Base-by-base conservation (phyloP, 2,888 invertebrate species). In the Orchesellides sinensis region DNA sequence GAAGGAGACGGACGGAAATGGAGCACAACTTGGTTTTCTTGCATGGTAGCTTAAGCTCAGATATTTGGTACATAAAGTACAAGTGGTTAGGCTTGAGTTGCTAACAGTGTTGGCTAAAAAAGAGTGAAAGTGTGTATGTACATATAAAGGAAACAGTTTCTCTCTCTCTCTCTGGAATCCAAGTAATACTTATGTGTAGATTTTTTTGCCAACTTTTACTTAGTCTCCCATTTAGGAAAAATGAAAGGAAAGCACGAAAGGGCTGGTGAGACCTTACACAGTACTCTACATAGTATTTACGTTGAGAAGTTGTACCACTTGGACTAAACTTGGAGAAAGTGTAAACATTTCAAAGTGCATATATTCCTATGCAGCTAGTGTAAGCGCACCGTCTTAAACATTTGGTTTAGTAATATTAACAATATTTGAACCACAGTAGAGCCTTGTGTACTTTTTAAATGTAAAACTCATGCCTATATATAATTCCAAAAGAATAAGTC, bases 1-100 rank as follows among this genome's bases (percentile, higher is more conserved):
- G 47, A 45, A 72, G 49, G 45, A 79, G 65, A 79, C 54, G 72
- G 65, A 72, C 79, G 79, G 72, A 79, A 79, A 63, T 72, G 52
- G 79, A 79, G 72, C 79, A 59, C 59, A 29, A 59, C 29, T 59
- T 32, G 6, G 8, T 8, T 56, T 56, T 5, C 5, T 6, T 52
- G 21, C 52, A 52, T 21, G 47, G 21, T 49, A 21, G 49, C 19
- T n/a, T n/a, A n/a, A 49, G 47, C 17, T 3, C 17, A 3, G n/a
- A 10, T 6, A 3, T 56, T 27, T 21, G 52, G 6, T 21, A 21
- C 54, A 54, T 54, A 54, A 54, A 25, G 10, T 54, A 54, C 54
- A 25, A 23, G 12, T 54, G 54, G 19, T 19, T 56, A 12, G 17
- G 23, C 4, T 29, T 29, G 32, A 52, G 52, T 52, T 52, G 17